These are phyloP conservation scores for Ceyx margarethae DNA, from an alignment of 2,113 vertebrate species.

Conservation along the genomic window DNA sequence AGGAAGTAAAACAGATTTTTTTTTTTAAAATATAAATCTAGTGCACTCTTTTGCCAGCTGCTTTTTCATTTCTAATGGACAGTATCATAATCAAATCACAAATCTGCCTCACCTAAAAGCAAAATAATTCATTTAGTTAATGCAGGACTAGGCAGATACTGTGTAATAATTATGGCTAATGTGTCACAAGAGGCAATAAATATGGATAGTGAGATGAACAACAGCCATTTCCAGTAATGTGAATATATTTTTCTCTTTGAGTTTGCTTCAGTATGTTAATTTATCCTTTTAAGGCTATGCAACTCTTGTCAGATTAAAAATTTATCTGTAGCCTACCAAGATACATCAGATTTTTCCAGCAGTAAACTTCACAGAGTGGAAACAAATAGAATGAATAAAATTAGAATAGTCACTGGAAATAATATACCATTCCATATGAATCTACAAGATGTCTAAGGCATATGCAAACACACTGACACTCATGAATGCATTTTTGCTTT, in stretches of 20 bases:
- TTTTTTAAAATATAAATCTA: background rate
- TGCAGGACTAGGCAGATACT: background rate
- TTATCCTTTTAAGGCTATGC: constrained; percentile 33
- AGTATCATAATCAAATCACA: constrained; percentile 1
- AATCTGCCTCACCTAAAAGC: constrained; percentile 16
- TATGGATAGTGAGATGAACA: background rate
- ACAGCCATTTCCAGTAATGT: background rate
- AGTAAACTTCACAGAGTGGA: background rate
- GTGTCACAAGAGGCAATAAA: constrained; percentile 21
- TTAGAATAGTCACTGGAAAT: constrained; percentile 31
- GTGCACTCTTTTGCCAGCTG: background rate
- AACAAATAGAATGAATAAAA: constrained; percentile 55
- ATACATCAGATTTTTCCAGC: background rate
- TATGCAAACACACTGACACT: background rate
- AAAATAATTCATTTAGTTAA: constrained; percentile 30
- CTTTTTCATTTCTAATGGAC: background rate
- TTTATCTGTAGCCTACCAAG: constrained; percentile 27
- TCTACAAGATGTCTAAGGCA: background rate
- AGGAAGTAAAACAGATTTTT: background rate
- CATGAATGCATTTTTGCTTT: background rate
- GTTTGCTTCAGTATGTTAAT: constrained; percentile 29
- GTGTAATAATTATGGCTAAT: constrained; percentile 29
- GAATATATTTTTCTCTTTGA: constrained; percentile 1
- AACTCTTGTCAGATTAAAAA: constrained; percentile 46
- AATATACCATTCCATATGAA: background rate